These are phyloP conservation scores for Sinocyclocheilus anophthalmus DNA, from an alignment of 2,113 vertebrate genomes.

Conservation along the genomic window DNA sequence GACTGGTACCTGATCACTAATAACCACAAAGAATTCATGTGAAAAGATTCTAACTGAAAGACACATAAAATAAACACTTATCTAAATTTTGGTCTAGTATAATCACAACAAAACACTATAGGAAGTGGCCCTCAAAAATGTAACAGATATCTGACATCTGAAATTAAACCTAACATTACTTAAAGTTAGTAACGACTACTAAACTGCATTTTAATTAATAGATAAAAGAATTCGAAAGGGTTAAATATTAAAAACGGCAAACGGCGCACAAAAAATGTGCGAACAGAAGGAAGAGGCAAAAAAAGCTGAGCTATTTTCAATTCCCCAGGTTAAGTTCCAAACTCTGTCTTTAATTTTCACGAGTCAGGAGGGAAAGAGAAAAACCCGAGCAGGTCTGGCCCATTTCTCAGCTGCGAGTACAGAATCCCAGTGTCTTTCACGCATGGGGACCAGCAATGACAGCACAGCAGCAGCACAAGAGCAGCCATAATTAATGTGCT, in stretches of 20 bases:
- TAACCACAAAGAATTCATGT: background rate
- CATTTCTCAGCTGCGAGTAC: constrained; percentile 17
- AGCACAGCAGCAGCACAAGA: constrained; percentile 20
- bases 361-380: background rate
- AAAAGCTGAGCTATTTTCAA: too few relatives aligned
- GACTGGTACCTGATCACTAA: background rate
- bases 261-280: too few relatives aligned
- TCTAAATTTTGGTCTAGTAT: too few relatives aligned
- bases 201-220: background rate
- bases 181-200: background rate
- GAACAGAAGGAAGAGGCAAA: too few relatives aligned
- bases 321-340: too few relatives aligned
- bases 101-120: too few relatives aligned
- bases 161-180: background rate
- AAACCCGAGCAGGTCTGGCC: constrained; percentile 3
- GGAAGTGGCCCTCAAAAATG: background rate
- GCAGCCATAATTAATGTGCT: constrained; percentile 36
- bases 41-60: background rate
- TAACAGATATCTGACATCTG: background rate
- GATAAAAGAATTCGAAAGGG: too few relatives aligned
- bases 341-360: background rate
- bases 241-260: too few relatives aligned
- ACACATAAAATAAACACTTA: background rate
- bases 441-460: constrained; percentile 27
- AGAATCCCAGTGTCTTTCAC: constrained; percentile 15